Conservation (phyloP, 2,113 vertebrate species). For the Ia io region DNA sequence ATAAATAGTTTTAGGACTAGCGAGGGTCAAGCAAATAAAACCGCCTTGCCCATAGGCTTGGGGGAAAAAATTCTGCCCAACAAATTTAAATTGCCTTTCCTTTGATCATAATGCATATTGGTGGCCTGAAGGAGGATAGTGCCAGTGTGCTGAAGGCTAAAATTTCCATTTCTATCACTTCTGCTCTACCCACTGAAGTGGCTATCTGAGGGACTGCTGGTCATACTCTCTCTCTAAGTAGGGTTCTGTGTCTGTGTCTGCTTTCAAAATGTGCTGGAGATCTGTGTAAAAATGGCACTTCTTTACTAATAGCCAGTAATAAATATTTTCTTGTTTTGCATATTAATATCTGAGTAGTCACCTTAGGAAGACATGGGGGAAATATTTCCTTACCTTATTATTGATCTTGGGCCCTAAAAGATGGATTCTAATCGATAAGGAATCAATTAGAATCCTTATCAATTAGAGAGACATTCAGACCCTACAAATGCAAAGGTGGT, state of each 20-base stretch:
- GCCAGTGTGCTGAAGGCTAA: slow-evolving; percentile 43
- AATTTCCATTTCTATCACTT: slow-evolving; percentile 64
- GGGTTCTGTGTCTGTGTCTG: neutral
- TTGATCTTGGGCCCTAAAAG: neutral
- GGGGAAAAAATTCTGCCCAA: slow-evolving; percentile 51
- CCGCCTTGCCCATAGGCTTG: slow-evolving; percentile 61
- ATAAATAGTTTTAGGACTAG: slow-evolving; percentile 73
- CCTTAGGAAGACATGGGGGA: neutral
- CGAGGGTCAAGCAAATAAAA: slow-evolving; percentile 74
- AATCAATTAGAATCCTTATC: too few relatives aligned
- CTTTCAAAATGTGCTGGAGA: slow-evolving; percentile 3
- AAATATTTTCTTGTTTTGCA: neutral
- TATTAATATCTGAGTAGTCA: neutral
- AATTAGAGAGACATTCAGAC: neutral
- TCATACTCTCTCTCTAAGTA: slow-evolving; percentile 28
- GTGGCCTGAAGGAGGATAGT: slow-evolving; percentile 59
- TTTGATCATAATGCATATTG: slow-evolving; percentile 69
- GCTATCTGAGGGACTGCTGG: slow-evolving; percentile 35
- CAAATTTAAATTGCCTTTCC: slow-evolving; percentile 73
- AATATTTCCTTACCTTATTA: neutral
- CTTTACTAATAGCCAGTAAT: neutral
- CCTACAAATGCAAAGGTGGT: neutral
- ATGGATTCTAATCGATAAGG: neutral
- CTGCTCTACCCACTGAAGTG: slow-evolving; percentile 23
- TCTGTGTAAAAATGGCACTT: neutral